These are phyloP conservation scores for Rhynchomys soricoides DNA, from an alignment of 2,113 vertebrate species.

Conservation along the genomic window DNA sequence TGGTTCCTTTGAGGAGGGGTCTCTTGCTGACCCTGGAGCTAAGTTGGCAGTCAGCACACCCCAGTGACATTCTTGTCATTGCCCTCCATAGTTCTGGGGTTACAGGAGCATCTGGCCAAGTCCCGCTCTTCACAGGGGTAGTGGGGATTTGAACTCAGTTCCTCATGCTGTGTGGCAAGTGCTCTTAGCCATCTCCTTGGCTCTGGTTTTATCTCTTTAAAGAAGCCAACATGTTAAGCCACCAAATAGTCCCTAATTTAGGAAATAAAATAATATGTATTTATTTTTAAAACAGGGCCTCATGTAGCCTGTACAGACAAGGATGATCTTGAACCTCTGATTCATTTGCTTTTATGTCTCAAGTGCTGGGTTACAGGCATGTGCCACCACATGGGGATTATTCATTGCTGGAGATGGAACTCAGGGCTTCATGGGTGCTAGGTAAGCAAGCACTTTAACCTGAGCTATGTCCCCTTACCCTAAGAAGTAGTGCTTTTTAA, in stretches of 20 bases:
- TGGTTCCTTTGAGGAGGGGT: not conserved
- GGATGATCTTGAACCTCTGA: not conserved
- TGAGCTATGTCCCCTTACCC: not conserved
- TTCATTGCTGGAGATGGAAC: not conserved
- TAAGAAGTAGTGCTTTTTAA: conserved; percentile 11
- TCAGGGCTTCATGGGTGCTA: not conserved
- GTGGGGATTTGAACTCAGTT: not conserved
- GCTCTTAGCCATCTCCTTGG: not conserved
- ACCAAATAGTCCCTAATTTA: conserved; percentile 49
- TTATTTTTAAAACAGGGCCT: not conserved
- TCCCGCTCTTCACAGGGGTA: not conserved
- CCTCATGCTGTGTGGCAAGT: not conserved
- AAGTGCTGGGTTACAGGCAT: not conserved
- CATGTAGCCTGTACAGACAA: not conserved
- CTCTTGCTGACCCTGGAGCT: not conserved
- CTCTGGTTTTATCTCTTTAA: conserved; percentile 50
- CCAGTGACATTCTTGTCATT: not conserved
- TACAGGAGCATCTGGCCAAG: not conserved
- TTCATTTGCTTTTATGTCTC: too few relatives aligned
- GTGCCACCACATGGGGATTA: not conserved
- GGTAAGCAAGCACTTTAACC: not conserved
- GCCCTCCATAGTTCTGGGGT: not conserved
- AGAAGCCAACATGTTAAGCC: conserved; percentile 43
- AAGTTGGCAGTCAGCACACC: not conserved
- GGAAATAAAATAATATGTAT: conserved; percentile 3